A percentile compares a stretch with the other conserved stretches of the same genome.
These are phyloP conservation scores for Galerucella pusilla DNA, from an alignment of 2,888 invertebrate genomes.

Conservation along the genomic window DNA sequence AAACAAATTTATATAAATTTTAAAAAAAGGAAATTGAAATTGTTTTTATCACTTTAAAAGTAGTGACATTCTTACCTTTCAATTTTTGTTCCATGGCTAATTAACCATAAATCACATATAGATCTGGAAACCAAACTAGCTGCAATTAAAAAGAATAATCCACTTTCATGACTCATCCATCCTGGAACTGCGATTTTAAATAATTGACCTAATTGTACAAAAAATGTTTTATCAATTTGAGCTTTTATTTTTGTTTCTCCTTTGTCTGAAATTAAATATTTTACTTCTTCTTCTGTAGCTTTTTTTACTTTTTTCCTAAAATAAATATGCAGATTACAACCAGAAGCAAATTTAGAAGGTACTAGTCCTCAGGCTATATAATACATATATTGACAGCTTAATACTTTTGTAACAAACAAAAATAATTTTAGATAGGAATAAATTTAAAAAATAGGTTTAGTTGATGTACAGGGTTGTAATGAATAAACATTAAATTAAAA, in stretches of 20 bases:
- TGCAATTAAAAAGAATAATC: constrained; percentile 80
- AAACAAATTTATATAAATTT: not conserved
- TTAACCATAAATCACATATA: constrained; percentile 97
- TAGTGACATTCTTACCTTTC: constrained; percentile 76
- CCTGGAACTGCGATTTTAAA: constrained; percentile 85
- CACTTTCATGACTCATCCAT: constrained; percentile 80
- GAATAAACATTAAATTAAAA: too few species aligned
- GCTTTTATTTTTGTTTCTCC: constrained; percentile 73
- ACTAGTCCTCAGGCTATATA: too few species aligned
- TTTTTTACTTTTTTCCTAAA: constrained; percentile 66
- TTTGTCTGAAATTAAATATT: constrained; percentile 82
- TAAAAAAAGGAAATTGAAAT: not conserved
- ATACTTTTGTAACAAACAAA: too few species aligned
- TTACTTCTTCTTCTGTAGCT: constrained; percentile 77
- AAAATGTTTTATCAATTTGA: constrained; percentile 80
- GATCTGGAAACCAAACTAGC: constrained; percentile 86
- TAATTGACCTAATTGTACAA: constrained; percentile 75
- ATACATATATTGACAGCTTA: too few species aligned
- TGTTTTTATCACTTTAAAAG: constrained; percentile 1
- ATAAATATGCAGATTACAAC: constrained; percentile 30
- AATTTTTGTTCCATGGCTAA: constrained; percentile 91
- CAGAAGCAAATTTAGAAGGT: constrained; percentile 12
- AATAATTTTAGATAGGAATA: too few species aligned
- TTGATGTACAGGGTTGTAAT: too few species aligned
- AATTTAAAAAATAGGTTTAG: too few species aligned